phyloP scores from a whole-genome alignment of 2,797 vertebrate genomes.

The Novumbra hubbsi region DNA sequence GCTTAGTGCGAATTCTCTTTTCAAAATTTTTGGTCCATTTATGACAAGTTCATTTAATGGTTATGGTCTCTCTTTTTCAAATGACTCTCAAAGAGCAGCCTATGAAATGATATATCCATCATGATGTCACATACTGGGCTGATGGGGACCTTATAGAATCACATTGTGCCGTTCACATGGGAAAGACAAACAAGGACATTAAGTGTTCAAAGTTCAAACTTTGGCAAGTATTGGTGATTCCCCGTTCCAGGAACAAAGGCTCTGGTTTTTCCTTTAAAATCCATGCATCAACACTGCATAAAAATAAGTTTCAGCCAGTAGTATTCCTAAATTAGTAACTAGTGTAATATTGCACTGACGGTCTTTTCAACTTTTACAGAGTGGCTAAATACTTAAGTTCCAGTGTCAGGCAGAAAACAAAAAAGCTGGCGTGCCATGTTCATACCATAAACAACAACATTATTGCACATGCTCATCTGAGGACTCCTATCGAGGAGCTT shows the following conservation, averaged over 20 bases:
- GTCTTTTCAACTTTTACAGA: slow-evolving; percentile 45
- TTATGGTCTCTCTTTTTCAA: slow-evolving; percentile 55
- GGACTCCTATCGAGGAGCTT: slow-evolving; percentile 56
- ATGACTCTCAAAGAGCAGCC: slow-evolving; percentile 34
- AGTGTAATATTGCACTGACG: slow-evolving; percentile 58
- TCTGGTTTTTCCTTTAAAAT: slow-evolving; percentile 39
- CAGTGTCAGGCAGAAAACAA: slow-evolving; percentile 59
- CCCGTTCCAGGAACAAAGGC: slow-evolving; percentile 39
- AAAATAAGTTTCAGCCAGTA: slow-evolving; percentile 38
- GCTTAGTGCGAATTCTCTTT: slow-evolving; percentile 35
- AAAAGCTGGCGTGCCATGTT: slow-evolving; percentile 53
- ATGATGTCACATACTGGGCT: slow-evolving; percentile 7
- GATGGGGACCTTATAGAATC: slow-evolving; percentile 7
- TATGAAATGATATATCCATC: slow-evolving; percentile 15
- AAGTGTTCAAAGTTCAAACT: slow-evolving; percentile 70
- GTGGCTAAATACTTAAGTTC: slow-evolving; percentile 52
- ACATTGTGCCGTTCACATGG: slow-evolving; percentile 51
- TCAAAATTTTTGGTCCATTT: slow-evolving; percentile 68
- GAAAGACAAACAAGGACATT: slow-evolving; percentile 62
- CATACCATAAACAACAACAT: slow-evolving; percentile 60
- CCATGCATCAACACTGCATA: slow-evolving; percentile 66
- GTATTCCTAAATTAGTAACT: slow-evolving; percentile 24
- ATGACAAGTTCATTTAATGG: slow-evolving; percentile 53
- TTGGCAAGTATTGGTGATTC: slow-evolving; percentile 72
- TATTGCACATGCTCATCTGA: slow-evolving; percentile 78